Evolutionary conservation across 2,113 vertebrate species (phyloP), one percentile per base, ranked within the genome.

Genomic region (Nothoprocta pentlandii): DNA sequence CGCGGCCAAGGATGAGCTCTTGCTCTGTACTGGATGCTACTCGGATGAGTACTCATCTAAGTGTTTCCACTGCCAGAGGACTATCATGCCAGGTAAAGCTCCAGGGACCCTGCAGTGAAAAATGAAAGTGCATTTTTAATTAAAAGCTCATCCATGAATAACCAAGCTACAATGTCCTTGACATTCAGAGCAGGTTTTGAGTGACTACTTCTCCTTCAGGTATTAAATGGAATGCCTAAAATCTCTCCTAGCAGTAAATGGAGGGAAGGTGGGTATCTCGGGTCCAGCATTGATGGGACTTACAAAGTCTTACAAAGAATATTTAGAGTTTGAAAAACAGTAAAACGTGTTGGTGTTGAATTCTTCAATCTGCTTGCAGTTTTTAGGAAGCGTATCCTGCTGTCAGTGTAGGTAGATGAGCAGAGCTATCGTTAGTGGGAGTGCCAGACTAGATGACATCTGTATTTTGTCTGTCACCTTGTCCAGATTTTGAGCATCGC

Each of bases 61-160:
- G 83, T 98, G 98, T 93, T 98, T 98, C 85, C 97, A 97, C 79
- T 98, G 98, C 96, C 98, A 97, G 95, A 98, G 90, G 91, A 97
- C 97, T 91, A 98, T 98, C 93, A 98, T 98, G 98, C 98, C 98
- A 19, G 98, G 98, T 98, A 97, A 98, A 97, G 69, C 15, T 85
- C 51, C 32, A 70, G 12, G 9, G 53, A 34, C 21, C 13, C 16
- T 78, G 39, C 1, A 0, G 26, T 80, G 77, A 56, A 51, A 86
- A 89, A 69, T 8, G 3, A 64, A 85, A n/a, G 13, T 21, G 2
- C 8, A 26, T 34, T 92, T 90, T 85, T 67, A 85, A 36, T 54
- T 42, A 66, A 22, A 42, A 41, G 6, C 46, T n/a, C 12, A 17
- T 25, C 39, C 9, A 66, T 59, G 58, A 79, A 67, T 36, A 87